Evolutionary conservation across 1,140 invertebrate species (phyloP).

Genomic region (Batillaria attramentaria): DNA sequence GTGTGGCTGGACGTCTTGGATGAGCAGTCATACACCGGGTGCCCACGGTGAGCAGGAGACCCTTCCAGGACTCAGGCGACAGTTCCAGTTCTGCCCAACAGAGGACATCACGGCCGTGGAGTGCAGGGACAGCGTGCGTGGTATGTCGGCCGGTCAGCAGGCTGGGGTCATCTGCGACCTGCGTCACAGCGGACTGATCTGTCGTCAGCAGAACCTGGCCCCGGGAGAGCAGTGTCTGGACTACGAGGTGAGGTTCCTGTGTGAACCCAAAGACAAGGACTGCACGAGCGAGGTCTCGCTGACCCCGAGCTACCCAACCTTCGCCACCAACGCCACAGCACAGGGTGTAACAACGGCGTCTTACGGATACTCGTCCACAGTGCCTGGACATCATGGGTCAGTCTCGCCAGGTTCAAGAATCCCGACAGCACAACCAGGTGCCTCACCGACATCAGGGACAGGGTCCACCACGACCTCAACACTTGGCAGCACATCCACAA

Average conservation of each 20-base stretch:
- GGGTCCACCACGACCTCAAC: no score
- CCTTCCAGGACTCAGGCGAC: constrained; percentile 74
- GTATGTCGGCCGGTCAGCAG: constrained; percentile 63
- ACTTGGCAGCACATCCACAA: no score
- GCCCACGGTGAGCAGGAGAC: constrained; percentile 77
- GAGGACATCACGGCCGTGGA: constrained; percentile 65
- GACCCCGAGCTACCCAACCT: neutral
- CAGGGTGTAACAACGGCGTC: no score
- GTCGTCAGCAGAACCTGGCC: constrained; percentile 70
- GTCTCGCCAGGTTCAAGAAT: no score
- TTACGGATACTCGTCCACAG: no score
- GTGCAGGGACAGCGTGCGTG: constrained; percentile 45
- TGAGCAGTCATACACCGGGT: constrained; percentile 59
- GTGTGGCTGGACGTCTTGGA: constrained; percentile 66
- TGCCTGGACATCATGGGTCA: no score
- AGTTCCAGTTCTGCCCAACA: constrained; percentile 71
- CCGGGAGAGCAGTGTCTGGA: constrained; percentile 72
- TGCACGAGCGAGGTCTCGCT: constrained; percentile 25
- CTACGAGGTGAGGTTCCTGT: constrained; percentile 83
- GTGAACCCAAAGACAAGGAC: constrained; percentile 69
- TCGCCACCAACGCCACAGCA: no score
- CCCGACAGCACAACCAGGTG: no score
- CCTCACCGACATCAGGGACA: no score
- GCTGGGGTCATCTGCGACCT: constrained; percentile 81
- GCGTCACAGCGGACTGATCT: constrained; percentile 79